Base-by-base conservation (phyloP, 1,140 invertebrate species). In the Helicoverpa armigera region DNA sequence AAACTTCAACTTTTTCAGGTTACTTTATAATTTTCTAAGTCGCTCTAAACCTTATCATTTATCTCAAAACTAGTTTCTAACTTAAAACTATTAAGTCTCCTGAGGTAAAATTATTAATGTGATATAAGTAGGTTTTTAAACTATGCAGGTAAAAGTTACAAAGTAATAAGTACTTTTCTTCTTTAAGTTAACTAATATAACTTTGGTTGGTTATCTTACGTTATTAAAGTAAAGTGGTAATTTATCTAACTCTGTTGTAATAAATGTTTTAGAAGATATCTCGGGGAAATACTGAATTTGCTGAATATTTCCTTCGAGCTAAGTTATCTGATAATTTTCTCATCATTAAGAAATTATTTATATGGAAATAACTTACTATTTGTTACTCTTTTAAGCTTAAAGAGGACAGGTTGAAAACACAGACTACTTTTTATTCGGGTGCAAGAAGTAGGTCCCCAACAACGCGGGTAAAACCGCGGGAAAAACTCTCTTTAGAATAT, bases 101-200 rank as follows among this genome's bases (percentile, higher is more conserved):
- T 43, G 48, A 67, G n/a, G 29, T 9, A 3, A 23, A 12, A 63
- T 29, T 67, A 48, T 67, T 50, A 18, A 69, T 50, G 65, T 69
- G 50, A 69, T 50, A 16, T 69, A 69, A 69, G 43, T 69, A 18
- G 65, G 50, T 50, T 50, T 18, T 50, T 23, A 18, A 69, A 69
- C 16, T 16, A 69, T 18, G 18, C 50, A 23, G 16, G 63, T 48
- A 2, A 31, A 61, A 61, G 23, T 60, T 11, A 13, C 18, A 12
- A 13, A 60, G 58, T 60, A 4, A 60, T 67, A 18, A 69, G 50
- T 50, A 67, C 43, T 67, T 69, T 50, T 43, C 63, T 67, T 48
- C 35, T 43, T 67, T 18, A 67, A 67, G 63, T 67, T 67, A 18
- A 35, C 63, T 18, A 69, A 48, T 69, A 69, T 69, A 69, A 69